These are phyloP conservation scores for Trematomus bernacchii DNA, from an alignment of 2,797 vertebrate genomes.

Conservation along the genomic window DNA sequence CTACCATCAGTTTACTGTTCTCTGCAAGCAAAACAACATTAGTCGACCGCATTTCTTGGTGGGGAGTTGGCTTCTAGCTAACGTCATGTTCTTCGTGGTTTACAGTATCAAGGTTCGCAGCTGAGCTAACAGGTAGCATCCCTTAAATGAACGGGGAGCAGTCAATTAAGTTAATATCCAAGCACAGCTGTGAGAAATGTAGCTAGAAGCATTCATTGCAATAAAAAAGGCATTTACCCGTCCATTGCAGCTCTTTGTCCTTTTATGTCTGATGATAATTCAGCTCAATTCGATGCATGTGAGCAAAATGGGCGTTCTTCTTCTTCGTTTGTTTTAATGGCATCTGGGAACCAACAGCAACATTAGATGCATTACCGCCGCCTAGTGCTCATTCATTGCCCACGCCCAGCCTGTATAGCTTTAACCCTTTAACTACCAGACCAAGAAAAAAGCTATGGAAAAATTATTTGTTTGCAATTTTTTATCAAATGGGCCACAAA, in stretches of 20 bases:
- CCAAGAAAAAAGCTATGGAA: too few relatives aligned
- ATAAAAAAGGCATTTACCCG: constrained; percentile 62
- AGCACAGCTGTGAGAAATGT: not conserved
- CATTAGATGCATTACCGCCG: constrained; percentile 15
- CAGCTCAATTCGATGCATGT: constrained; percentile 37
- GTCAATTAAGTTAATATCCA: not conserved
- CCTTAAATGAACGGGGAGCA: not conserved
- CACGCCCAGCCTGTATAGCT: too few relatives aligned
- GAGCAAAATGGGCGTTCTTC: constrained; percentile 75
- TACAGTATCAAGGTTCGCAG: constrained; percentile 4
- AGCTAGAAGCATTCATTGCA: fast-evolving
- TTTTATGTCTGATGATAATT: constrained; percentile 61
- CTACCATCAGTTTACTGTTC: not conserved
- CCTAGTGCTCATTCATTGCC: not conserved
- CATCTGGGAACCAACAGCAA: not conserved
- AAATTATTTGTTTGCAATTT: too few relatives aligned
- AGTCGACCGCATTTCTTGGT: not conserved
- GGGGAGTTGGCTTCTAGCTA: constrained; percentile 7
- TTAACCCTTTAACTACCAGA: too few relatives aligned
- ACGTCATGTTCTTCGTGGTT: constrained; percentile 25
- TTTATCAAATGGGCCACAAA: too few relatives aligned
- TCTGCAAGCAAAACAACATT: not conserved
- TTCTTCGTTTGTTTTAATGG: constrained; percentile 22
- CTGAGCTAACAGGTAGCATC: constrained; percentile 46
- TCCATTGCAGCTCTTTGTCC: constrained; percentile 82